Evolutionary conservation across 1,140 invertebrate genomes (phyloP).

Genomic region (Brachionus rotundiformis): DNA sequence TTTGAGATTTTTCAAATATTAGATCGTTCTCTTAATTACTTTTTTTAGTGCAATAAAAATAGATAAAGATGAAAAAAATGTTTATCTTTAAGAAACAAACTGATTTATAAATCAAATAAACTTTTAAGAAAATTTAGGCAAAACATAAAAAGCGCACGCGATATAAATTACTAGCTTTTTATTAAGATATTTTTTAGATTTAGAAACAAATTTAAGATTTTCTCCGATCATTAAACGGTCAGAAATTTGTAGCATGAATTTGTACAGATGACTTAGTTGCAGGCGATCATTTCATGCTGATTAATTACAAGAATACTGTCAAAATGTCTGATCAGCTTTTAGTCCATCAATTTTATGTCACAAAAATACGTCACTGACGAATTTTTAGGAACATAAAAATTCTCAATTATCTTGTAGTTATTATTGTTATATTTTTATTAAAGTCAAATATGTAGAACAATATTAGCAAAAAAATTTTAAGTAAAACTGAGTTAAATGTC

Average conservation of each 20-base stretch:
- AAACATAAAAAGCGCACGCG: slow-evolving; percentile 5
- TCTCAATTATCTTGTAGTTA: no score
- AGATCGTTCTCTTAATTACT: slow-evolving; percentile 5
- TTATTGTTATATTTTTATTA: no score
- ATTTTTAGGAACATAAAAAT: no score
- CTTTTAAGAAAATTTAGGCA: neutral
- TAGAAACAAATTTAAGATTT: neutral
- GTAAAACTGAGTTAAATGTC: no score
- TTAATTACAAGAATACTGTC: neutral
- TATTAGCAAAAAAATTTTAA: no score
- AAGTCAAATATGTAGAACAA: no score
- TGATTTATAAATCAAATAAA: slow-evolving; percentile 22
- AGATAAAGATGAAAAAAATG: slow-evolving; percentile 15
- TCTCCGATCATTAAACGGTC: neutral
- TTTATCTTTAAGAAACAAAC: slow-evolving; percentile 1
- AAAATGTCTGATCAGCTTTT: neutral
- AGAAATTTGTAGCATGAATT: slow-evolving; percentile 8
- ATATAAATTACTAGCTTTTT: slow-evolving; percentile 1
- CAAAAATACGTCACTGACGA: neutral
- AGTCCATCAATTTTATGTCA: neutral
- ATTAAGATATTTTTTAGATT: neutral
- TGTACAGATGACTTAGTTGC: neutral
- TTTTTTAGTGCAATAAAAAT: slow-evolving; percentile 21
- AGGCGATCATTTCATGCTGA: neutral
- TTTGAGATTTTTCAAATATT: neutral